Evolutionary conservation across 2,113 vertebrate genomes (phyloP), one percentile per base, ranked within the genome.

Genomic region (Stigmatopora argus): DNA sequence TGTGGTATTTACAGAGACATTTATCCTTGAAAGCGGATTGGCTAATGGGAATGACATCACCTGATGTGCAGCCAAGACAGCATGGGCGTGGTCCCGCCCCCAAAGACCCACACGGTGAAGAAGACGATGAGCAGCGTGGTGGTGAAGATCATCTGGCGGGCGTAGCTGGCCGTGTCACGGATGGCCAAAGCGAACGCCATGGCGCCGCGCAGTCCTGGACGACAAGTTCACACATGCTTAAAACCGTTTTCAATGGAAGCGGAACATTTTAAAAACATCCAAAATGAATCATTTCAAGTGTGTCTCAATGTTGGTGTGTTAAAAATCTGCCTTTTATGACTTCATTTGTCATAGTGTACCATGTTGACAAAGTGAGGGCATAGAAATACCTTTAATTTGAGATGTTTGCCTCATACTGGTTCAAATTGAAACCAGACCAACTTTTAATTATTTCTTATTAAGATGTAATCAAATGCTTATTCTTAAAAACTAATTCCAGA

Each of bases 61-160:
- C 97, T 95, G 89, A 99, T 98, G 72, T 98, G 95, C 4, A 99
- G 89, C 94, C 95, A 97, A 0, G 96, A 99, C 47, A 99, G 83
- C 95, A 98, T 99, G 63, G 97, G 94, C 0, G 97, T 99, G 0
- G 97, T 99, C 53, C 97, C 97, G 31, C 96, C 97, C 0, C 97
- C 97, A 0, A 98, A 93, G 73, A 98, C 90, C 97, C 97, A 99
- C 44, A 99, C 97, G 0, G 97, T 99, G 89, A 98, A 99, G 87
- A 99, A 98, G 82, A 99, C 96, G 0, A 99, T 95, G 69, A 99
- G 95, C 35, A 99, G 92, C 0, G 97, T 99, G 59, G 97, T 99
- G 11, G 95, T 96, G 90, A 99, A 99, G 93, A 98, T 99, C 94
- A 96, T 98, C 82, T 97, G 96, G 17, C 94, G 93, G 0, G 97